These are phyloP conservation scores for Fopius arisanus DNA, from an alignment of 1,140 invertebrate genomes.

Conservation along the genomic window DNA sequence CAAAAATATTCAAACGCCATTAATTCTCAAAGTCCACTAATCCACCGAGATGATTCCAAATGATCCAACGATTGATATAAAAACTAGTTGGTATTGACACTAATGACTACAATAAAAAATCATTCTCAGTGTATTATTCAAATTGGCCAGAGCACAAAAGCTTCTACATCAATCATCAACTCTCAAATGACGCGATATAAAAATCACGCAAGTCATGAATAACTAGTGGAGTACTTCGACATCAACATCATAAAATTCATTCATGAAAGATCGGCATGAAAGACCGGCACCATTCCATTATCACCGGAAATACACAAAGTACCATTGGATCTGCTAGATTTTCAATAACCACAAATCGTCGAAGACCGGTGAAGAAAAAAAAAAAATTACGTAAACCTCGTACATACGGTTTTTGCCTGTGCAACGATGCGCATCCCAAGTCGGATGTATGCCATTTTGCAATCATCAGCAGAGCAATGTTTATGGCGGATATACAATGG, in stretches of 20 bases:
- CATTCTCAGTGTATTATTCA: no score
- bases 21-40: no score
- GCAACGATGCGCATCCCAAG: constrained; percentile 51
- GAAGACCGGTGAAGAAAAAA: constrained; percentile 23
- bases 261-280: not conserved
- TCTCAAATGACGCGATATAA: no score
- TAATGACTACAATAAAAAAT: no score
- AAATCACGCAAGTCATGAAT: not conserved
- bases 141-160: no score
- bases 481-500: constrained; percentile 48
- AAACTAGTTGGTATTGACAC: no score
- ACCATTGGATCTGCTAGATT: not conserved
- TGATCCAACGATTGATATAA: no score
- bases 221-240: not conserved
- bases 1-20: no score
- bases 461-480: constrained; percentile 62
- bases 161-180: no score
- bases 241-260: not conserved
- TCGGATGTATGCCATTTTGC: constrained; percentile 63
- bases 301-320: not conserved
- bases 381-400: constrained; percentile 56
- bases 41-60: no score
- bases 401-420: constrained; percentile 33
- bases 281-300: not conserved
- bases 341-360: not conserved